phyloP scores from a whole-genome alignment of 2,888 invertebrate genomes.

The Heterodera filipjevi region DNA sequence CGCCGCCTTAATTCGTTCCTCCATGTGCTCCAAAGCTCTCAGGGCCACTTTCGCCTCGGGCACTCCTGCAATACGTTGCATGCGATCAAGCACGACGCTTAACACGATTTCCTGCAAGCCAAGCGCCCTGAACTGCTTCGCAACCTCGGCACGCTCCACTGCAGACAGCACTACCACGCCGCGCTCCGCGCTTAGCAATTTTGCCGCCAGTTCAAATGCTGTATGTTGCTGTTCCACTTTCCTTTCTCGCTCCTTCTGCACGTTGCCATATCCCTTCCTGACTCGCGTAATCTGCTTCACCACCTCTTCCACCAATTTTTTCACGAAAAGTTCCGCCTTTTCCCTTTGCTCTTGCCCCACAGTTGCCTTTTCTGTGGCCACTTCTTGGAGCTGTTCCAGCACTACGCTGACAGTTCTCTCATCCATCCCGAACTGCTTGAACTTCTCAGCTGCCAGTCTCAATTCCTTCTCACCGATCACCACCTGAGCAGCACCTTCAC shows the following conservation, averaged over 20 bases:
- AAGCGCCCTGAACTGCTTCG: background rate
- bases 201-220: background rate
- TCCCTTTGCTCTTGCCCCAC: background rate
- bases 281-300: conserved; percentile 9
- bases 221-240: background rate
- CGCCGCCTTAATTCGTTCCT: conserved; percentile 1
- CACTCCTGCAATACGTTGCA: conserved; percentile 8
- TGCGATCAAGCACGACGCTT: background rate
- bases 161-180: background rate
- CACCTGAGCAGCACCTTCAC: background rate
- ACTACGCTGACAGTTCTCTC: background rate
- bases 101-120: background rate
- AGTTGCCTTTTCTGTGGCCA: background rate
- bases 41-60: conserved; percentile 1
- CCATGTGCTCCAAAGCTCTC: background rate
- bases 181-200: conserved; percentile 1
- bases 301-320: background rate
- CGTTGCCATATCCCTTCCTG: conserved; percentile 25
- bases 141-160: conserved; percentile 1
- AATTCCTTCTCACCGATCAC: background rate
- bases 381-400: background rate
- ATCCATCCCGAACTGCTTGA: background rate
- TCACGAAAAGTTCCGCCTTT: background rate
- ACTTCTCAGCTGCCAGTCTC: background rate
- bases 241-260: conserved; percentile 11